These are phyloP conservation scores for Sceliomorpha sp. DNA, from an alignment of 2,888 invertebrate genomes.

Conservation along the genomic window DNA sequence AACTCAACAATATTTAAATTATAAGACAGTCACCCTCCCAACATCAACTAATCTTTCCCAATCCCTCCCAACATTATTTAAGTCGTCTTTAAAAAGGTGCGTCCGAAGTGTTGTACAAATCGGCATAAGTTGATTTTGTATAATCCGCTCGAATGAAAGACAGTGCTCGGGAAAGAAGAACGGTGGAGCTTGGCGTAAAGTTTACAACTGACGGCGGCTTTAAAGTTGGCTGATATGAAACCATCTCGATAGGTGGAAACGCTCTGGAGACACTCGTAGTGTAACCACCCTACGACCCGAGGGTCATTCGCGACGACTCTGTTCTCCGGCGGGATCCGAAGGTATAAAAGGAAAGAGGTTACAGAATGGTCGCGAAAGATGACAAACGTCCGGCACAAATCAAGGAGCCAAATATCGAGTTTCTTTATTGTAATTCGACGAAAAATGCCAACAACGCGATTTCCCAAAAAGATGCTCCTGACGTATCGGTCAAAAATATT, in stretches of 20 bases:
- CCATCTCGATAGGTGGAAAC: conserved; percentile 63
- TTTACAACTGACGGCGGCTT: conserved; percentile 66
- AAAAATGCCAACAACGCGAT: too few species aligned
- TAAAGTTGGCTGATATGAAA: conserved; percentile 69
- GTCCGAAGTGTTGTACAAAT: too few species aligned
- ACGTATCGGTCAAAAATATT: too few species aligned
- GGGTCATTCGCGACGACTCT: conserved; percentile 51
- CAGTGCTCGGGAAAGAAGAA: conserved; percentile 15
- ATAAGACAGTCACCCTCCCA: too few species aligned
- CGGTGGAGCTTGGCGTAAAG: conserved; percentile 54
- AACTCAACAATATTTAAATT: too few species aligned
- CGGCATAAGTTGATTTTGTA: conserved; percentile 34
- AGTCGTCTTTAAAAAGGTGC: too few species aligned
- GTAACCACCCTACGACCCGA: conserved; percentile 38
- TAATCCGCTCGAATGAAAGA: conserved; percentile 27
- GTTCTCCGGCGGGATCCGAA: conserved; percentile 32
- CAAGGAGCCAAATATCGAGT: conserved; percentile 24
- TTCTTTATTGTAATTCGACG: too few species aligned
- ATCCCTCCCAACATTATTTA: too few species aligned
- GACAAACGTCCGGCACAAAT: conserved; percentile 44
- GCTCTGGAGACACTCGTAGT: conserved; percentile 62
- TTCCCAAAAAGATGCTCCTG: too few species aligned
- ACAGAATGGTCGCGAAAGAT: conserved; percentile 32
- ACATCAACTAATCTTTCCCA: too few species aligned
- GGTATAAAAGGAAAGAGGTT: conserved; percentile 31